A percentile compares a stretch with the other conserved stretches of the same genome.
phyloP scores from a whole-genome alignment of 2,888 invertebrate genomes.

The Melieria crassipennis region DNA sequence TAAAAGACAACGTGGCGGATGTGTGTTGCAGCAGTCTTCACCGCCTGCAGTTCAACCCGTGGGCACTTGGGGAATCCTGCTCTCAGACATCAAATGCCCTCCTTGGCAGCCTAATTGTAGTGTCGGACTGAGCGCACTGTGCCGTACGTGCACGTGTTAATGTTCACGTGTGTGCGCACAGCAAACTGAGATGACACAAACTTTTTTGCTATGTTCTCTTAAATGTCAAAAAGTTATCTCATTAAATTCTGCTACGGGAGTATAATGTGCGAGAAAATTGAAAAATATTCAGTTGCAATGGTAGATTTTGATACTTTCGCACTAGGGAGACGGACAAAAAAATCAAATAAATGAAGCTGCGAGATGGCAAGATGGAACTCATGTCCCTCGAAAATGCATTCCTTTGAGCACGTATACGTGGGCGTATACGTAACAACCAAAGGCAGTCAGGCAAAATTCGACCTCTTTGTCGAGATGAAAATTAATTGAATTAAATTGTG shows the following conservation, averaged over 20 bases:
- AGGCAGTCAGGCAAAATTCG: slow-evolving; percentile 13
- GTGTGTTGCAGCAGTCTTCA: too few relatives aligned
- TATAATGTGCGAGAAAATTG: slow-evolving; percentile 1
- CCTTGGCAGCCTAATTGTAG: too few relatives aligned
- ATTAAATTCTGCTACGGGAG: slow-evolving; percentile 19
- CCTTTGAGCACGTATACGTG: slow-evolving; percentile 15
- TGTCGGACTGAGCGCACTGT: too few relatives aligned
- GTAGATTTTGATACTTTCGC: background rate
- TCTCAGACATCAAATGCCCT: too few relatives aligned
- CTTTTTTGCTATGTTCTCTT: slow-evolving; percentile 28
- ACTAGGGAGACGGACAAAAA: background rate
- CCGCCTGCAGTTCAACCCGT: too few relatives aligned
- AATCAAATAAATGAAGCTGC: slow-evolving; percentile 1
- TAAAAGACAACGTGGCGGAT: too few relatives aligned
- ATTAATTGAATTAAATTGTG: slow-evolving; percentile 32
- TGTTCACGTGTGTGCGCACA: background rate
- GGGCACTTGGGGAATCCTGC: too few relatives aligned
- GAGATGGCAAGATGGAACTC: slow-evolving; percentile 24
- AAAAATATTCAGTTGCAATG: background rate
- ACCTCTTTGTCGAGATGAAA: slow-evolving; percentile 2
- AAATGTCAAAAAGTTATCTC: slow-evolving; percentile 29
- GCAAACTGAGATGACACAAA: slow-evolving; percentile 17
- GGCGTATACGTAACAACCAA: slow-evolving; percentile 29
- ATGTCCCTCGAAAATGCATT: background rate
- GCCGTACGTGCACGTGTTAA: too few relatives aligned